Evolutionary conservation across 2,113 vertebrate genomes (phyloP), one percentile per base, ranked within the genome.

Genomic region (Cervus canadensis): DNA sequence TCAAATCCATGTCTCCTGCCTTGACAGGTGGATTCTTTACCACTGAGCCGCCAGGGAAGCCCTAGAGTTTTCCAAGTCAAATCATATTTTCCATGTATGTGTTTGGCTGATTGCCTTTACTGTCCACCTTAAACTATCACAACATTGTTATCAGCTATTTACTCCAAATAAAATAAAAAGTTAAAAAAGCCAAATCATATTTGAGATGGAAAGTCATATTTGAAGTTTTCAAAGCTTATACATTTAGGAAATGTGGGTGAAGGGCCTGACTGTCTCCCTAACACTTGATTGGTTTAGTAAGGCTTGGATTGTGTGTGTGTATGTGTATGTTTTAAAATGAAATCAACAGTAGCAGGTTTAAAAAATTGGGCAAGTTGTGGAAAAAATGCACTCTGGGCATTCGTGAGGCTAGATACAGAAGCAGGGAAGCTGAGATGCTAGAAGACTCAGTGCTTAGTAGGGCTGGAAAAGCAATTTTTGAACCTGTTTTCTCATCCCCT

Each of bases 401-500:
- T 86, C 7, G 64, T 64, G 95, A 84, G 79, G 56, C 40, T 1
- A 7, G 36, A 26, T 26, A 5, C 71, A 67, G 91, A 82, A 57
- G 71, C 86, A 57, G 89, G 91, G 43, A 87, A 59, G 52, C 33
- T 1, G 88, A 82, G 64, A 26, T 71, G 57, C 81, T 6, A 0
- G 84, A 87, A 92, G 33, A 3, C 52, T 89, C 15, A 5, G 30
- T 17, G 33, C 93, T 94, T 59, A 19, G 91, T 79, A 40, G 91
- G 92, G 33, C 81, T 0, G 6, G 92, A 96, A 95, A 93, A 94
- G 85, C 97, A 64, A 7, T 45, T 84, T 97, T 92, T 62, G 94
- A 93, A 86, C 79, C 79, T 89, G 76, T 82, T 56, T 36, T 94
- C 85, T 71, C 60, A 36, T 89, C 85, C 50, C n/a, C 14, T 16